These are phyloP conservation scores for Leucania comma DNA, from an alignment of 2,888 invertebrate genomes.

Conservation along the genomic window DNA sequence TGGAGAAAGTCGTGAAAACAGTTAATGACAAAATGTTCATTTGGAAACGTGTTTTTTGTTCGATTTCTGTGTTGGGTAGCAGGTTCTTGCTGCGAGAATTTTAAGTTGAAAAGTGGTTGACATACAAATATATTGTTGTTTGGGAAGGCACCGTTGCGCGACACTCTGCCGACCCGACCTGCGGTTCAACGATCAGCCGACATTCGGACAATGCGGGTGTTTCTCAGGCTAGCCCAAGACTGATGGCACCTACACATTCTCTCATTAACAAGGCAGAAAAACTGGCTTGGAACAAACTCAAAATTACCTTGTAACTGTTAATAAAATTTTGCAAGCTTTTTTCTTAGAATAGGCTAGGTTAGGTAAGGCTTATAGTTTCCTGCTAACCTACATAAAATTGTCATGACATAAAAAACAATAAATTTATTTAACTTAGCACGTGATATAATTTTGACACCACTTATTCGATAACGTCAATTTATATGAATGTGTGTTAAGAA, in stretches of 20 bases:
- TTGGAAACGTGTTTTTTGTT: slow-evolving; percentile 65
- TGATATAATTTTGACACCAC: too few species aligned
- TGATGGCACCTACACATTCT: slow-evolving; percentile 50
- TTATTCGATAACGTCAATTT: too few species aligned
- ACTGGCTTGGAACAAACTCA: slow-evolving; percentile 7
- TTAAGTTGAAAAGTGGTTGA: slow-evolving; percentile 66
- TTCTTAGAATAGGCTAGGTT: too few species aligned
- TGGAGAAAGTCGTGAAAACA: slow-evolving; percentile 62
- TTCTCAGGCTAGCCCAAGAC: slow-evolving; percentile 57
- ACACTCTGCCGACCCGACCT: slow-evolving; percentile 67
- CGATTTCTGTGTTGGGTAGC: slow-evolving; percentile 45
- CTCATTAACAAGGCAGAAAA: slow-evolving; percentile 30
- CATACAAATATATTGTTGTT: slow-evolving; percentile 64
- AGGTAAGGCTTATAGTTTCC: too few species aligned
- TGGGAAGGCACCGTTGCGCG: slow-evolving; percentile 77
- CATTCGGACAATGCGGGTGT: slow-evolving; percentile 73
- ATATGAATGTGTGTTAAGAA: too few species aligned
- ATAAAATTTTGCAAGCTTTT: background rate
- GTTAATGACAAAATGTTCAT: slow-evolving; percentile 51
- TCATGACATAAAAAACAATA: background rate
- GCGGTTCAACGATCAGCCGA: slow-evolving; percentile 68
- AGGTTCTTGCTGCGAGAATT: slow-evolving; percentile 63
- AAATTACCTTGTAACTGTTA: slow-evolving; percentile 5
- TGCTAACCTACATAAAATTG: background rate
- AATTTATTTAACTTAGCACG: too few species aligned